Percentiles rank a stretch among this genome's conserved stretches.
Conservation (phyloP, 2,797 vertebrate species). For the Hydrolagus colliei region DNA sequence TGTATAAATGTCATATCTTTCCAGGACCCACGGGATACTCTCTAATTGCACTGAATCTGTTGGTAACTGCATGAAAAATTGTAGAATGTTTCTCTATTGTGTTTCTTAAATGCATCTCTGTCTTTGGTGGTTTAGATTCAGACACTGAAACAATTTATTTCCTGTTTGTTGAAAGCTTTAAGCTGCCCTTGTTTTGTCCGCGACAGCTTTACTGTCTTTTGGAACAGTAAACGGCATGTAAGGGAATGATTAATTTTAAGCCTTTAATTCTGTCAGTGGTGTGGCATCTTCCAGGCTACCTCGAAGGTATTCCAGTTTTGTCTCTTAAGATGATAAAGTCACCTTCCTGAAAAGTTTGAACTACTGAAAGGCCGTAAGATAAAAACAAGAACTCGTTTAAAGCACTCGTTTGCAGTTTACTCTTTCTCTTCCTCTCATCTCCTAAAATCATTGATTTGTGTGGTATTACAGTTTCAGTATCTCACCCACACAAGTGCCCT, state of each 20-base stretch:
- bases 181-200: slow-evolving; percentile 67
- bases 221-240: slow-evolving; percentile 74
- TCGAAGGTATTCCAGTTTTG: background rate
- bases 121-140: slow-evolving; percentile 57
- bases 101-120: slow-evolving; percentile 56
- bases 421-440: too few species aligned
- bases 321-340: background rate
- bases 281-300: slow-evolving; percentile 7
- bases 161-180: slow-evolving; percentile 79
- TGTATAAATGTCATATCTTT: background rate
- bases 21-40: slow-evolving; percentile 12
- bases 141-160: slow-evolving; percentile 77
- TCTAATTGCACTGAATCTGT: slow-evolving; percentile 39
- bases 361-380: background rate
- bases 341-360: background rate
- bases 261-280: slow-evolving; percentile 50
- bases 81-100: slow-evolving; percentile 44
- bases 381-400: background rate
- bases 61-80: slow-evolving; percentile 52
- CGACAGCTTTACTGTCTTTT: slow-evolving; percentile 68
- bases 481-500: too few species aligned
- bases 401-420: background rate
- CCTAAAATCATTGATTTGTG: too few species aligned
- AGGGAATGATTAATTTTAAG: slow-evolving; percentile 77
- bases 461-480: too few species aligned